A percentile compares a stretch with the other conserved stretches of the same genome.
phyloP scores from a whole-genome alignment of 2,113 vertebrate species.

The Megaleporinus macrocephalus region DNA sequence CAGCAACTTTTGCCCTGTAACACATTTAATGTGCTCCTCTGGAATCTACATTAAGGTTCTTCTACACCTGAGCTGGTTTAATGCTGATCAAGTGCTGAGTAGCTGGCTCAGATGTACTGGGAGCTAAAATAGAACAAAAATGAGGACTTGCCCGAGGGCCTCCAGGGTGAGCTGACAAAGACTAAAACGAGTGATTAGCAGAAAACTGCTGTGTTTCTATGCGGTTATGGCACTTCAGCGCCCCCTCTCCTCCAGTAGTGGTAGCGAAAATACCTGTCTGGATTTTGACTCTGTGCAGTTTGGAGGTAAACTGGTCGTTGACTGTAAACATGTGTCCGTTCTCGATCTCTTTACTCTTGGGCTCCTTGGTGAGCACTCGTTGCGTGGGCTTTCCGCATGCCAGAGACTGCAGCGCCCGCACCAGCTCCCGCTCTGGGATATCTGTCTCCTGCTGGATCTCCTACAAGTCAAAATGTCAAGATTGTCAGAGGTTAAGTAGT shows the following conservation, averaged over 20 bases:
- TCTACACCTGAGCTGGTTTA: too few relatives aligned
- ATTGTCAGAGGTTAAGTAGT: not conserved
- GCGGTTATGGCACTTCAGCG: not conserved
- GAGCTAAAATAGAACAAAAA: too few relatives aligned
- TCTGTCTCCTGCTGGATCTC: conserved; percentile 98
- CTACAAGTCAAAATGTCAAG: conserved; percentile 64
- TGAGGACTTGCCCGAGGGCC: too few relatives aligned
- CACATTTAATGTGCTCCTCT: too few relatives aligned
- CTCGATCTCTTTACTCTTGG: conserved; percentile 98
- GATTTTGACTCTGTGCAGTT: conserved; percentile 99
- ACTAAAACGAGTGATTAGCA: not conserved
- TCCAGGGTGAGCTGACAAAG: not conserved
- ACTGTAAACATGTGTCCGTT: conserved; percentile 97
- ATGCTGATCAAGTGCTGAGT: too few relatives aligned
- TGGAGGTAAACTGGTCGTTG: conserved; percentile 98
- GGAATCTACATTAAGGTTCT: too few relatives aligned
- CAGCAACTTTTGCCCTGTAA: too few relatives aligned
- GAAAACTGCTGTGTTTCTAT: not conserved
- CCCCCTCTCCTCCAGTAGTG: conserved; percentile 1
- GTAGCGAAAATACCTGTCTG: conserved; percentile 85
- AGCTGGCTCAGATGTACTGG: too few relatives aligned
- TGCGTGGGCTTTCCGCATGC: conserved; percentile 97
- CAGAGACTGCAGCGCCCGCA: conserved; percentile 93
- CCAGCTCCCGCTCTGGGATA: conserved; percentile 94
- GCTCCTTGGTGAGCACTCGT: conserved; percentile 95